Evolutionary conservation across 2,888 invertebrate species (phyloP), one percentile per base, ranked within the genome.

Genomic region (Drosophila niveifrons): DNA sequence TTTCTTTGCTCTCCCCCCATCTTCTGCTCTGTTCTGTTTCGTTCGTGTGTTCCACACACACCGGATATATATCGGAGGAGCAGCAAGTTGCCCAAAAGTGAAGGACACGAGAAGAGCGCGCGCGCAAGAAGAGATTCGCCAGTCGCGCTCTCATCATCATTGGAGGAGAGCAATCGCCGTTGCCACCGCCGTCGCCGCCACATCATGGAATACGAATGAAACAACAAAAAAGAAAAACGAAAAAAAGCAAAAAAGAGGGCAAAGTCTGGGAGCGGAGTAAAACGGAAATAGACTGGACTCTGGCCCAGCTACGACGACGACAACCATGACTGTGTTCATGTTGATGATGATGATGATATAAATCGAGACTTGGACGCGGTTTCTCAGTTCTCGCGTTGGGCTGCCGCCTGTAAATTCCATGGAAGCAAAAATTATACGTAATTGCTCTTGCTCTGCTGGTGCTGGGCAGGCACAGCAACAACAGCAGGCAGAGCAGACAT

Each of bases 391-490:
- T 51, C 44, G 31, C 31, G 46, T 52, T 36, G 44, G 59, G 34
- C 36, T 36, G 36, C 36, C n/a, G 62, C 56, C 56, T 39, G 64
- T 39, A 39, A 78, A 71, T 78, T 78, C 78, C 75, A 75, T 75
- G 79, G 68, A 78, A 78, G 59, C 71, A 63, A 67, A 86, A 82
- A 83, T 80, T 75, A 75, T 78, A 83, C 78, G 84, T 86, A 82
- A 80, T 86, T 80, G 83, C 80, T 74, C 71, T 82, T 82, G 57
- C 71, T 79, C 82, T 79, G 82, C 68, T 82, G 84, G 57, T 75
- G 82, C 82, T 79, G 82, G 79, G 78, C 82, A 68, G 67, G 78
- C 79, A 73, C 80, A 79, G 72, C 78, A 59, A 68, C 56, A 50
- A 55, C 55, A 72, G 53, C 28, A 53, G 31, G 31, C 31, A 31